Percentiles rank a stretch among this genome's conserved stretches.
These are phyloP conservation scores for Synergus laeviventris DNA, from an alignment of 2,888 invertebrate genomes.

Conservation along the genomic window DNA sequence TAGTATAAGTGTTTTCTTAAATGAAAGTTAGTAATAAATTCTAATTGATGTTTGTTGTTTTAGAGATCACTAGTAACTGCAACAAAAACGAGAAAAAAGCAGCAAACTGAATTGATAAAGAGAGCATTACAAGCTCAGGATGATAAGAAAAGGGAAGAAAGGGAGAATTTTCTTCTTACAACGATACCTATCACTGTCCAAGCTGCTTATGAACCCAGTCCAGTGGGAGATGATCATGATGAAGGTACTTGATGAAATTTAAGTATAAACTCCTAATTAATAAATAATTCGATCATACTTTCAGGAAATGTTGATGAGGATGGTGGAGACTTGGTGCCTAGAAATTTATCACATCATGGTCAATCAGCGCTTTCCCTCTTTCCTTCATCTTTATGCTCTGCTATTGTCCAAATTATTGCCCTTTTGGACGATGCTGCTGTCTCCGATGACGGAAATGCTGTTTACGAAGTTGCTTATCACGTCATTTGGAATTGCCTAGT, in stretches of 20 bases:
- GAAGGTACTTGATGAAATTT: conserved; percentile 80
- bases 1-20: neutral
- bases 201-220: conserved; percentile 96
- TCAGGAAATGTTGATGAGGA: conserved; percentile 78
- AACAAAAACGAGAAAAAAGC: conserved; percentile 98
- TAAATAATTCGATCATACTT: neutral
- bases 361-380: conserved; percentile 96
- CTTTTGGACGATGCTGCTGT: conserved; percentile 97
- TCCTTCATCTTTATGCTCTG: conserved; percentile 96
- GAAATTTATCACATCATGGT: conserved; percentile 87
- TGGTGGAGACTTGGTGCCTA: conserved; percentile 81
- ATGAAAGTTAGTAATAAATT: neutral
- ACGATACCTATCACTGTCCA: conserved; percentile 96
- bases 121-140: conserved; percentile 96
- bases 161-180: conserved; percentile 96
- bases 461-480: conserved; percentile 97
- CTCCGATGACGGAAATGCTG: conserved; percentile 94
- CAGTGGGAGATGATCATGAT: conserved; percentile 89
- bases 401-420: conserved; percentile 95
- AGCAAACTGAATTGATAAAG: conserved; percentile 98
- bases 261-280: neutral
- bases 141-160: conserved; percentile 94
- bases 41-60: conserved; percentile 50
- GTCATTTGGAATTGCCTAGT: conserved; percentile 98
- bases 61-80: conserved; percentile 97